Base-by-base conservation (phyloP, 2,113 vertebrate genomes). In the Rhea pennata region DNA sequence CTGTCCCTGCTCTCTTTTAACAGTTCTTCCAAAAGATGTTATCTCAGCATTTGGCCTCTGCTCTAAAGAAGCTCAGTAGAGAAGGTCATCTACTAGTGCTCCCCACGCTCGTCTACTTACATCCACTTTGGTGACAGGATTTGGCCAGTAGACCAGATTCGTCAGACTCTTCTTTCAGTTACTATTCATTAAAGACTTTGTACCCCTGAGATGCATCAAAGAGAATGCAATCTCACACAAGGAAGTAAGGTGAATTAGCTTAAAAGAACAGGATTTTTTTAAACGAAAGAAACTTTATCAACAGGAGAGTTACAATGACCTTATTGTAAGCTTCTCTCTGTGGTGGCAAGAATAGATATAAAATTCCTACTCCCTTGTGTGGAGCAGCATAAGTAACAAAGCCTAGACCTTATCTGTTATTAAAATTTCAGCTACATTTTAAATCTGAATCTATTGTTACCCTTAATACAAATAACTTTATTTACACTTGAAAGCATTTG, bases 381-480 rank as follows among this genome's bases (percentile, higher is more conserved):
- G 27, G 36, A 74, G 40, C 5, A 19, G 19, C 29, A 10, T 40
- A 26, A 85, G 17, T 39, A 82, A 42, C 31, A 71, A 46, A 44
- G 44, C 44, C 36, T 53, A 61, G 73, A 71, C 53, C 71, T 62
- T 33, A 77, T 8, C 70, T 33, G 3, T 42, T 70, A 58, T 2
- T 79, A 44, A 40, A 90, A 73, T 22, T 53, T 15, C 48, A 81
- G 46, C 40, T 40, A 40, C 21, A 53, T 75, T 73, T 83, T 8
- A 87, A 72, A 89, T 72, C 7, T 72, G 56, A 83, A 62, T 76
- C 78, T 93, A 23, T 65, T 76, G 75, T 50, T 87, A 46, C 23
- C 87, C 9, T 42, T 44, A 20, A 62, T 19, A 89, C 40, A 75
- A 78, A 9, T 36, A 62, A 73, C 79, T 76, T 23, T 44, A 85